Evolutionary conservation across 1,140 invertebrate genomes (phyloP).

Genomic region (Diabrotica undecimpunctata): DNA sequence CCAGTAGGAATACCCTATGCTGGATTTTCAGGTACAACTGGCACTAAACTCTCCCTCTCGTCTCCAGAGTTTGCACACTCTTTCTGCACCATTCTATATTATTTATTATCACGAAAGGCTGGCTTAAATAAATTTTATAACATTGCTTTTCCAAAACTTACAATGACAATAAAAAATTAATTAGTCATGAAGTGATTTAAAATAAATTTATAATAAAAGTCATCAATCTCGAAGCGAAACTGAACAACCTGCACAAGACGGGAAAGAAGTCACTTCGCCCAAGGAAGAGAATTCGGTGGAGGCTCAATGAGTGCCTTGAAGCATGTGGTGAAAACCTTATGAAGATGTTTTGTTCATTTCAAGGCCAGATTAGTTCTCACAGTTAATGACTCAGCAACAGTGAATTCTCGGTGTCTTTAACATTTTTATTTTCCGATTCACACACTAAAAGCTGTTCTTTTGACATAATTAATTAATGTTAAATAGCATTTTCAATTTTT

Average conservation of each 20-base stretch:
- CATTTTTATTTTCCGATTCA: conserved; percentile 12
- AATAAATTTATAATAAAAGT: no score
- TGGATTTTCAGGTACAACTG: conserved; percentile 29
- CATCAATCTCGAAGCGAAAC: conserved; percentile 24
- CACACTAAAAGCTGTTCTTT: conserved; percentile 17
- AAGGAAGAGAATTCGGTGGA: conserved; percentile 8
- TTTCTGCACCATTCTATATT: conserved; percentile 43
- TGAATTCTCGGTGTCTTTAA: conserved; percentile 11
- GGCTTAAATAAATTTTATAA: no score
- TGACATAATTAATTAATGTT: conserved; percentile 10
- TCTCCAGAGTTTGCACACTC: conserved; percentile 34
- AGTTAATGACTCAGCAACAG: not conserved
- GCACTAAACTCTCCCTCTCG: conserved; percentile 23
- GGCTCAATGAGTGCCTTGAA: conserved; percentile 6
- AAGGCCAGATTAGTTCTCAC: not conserved
- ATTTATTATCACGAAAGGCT: not conserved
- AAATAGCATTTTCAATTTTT: not conserved
- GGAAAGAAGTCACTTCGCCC: not conserved
- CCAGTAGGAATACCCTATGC: conserved; percentile 50
- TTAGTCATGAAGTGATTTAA: no score
- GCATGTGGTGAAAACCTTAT: conserved; percentile 7
- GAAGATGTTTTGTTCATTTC: conserved; percentile 8
- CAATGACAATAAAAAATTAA: no score
- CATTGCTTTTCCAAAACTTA: no score
- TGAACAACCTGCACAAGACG: not conserved